Percentiles rank a stretch among this genome's conserved stretches.
phyloP scores from a whole-genome alignment of 2,888 invertebrate species.

The Lacanobia wlatinum region DNA sequence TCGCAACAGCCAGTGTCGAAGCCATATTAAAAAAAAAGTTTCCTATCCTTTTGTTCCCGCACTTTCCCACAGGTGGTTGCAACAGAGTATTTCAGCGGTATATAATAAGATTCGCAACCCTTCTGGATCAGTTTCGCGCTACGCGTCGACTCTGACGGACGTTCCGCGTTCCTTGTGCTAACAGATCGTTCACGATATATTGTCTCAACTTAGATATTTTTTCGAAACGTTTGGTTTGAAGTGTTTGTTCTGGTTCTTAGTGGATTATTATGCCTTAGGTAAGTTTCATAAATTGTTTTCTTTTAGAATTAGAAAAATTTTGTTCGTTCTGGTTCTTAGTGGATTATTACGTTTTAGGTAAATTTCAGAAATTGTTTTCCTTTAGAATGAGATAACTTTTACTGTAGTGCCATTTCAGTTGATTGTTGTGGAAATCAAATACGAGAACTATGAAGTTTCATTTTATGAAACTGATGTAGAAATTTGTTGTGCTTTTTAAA shows the following conservation, averaged over 20 bases:
- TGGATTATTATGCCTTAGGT: slow-evolving; percentile 53
- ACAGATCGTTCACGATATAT: slow-evolving; percentile 44
- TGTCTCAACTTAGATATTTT: slow-evolving; percentile 31
- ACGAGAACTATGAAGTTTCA: not conserved
- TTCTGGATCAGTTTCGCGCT: slow-evolving; percentile 63
- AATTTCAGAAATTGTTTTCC: slow-evolving; percentile 25
- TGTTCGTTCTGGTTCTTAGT: slow-evolving; percentile 50
- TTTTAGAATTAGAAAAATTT: not conserved
- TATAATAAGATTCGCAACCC: slow-evolving; percentile 70
- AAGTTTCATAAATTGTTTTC: slow-evolving; percentile 19
- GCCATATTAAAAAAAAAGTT: slow-evolving; percentile 29
- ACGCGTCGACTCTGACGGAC: slow-evolving; percentile 57
- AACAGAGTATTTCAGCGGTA: slow-evolving; percentile 51
- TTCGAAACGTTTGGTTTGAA: slow-evolving; percentile 45
- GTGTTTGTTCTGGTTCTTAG: slow-evolving; percentile 51
- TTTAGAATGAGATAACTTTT: too few species aligned
- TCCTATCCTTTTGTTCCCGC: not conserved
- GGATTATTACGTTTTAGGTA: slow-evolving; percentile 51
- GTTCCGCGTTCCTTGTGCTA: slow-evolving; percentile 52
- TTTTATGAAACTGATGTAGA: not conserved
- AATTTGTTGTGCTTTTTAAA: not conserved
- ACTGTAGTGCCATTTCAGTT: not conserved
- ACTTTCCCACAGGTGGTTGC: slow-evolving; percentile 68
- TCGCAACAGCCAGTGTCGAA: not conserved
- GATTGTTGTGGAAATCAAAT: not conserved